Evolutionary conservation across 2,113 vertebrate species (phyloP), one percentile per base, ranked within the genome.

Genomic region (Physeter macrocephalus): DNA sequence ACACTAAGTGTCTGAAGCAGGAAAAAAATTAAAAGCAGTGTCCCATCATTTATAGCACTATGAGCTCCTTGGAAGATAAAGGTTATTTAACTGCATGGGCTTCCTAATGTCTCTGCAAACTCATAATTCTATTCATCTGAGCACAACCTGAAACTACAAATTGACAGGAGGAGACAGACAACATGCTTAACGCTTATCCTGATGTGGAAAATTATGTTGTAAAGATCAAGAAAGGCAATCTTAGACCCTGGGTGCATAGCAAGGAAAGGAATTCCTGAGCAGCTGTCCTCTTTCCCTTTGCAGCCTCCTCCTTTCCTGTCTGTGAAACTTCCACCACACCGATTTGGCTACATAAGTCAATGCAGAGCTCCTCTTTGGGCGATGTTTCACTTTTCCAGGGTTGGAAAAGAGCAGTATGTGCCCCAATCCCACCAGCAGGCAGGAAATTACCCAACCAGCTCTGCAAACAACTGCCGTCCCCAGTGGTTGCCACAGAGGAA

Each of bases 11-110:
- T 78, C 67, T 64, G 67, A 85, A 75, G 41, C 17, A 27, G 27
- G 2, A 0, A 2, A 10, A 31, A 15, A 18, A n/a, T 41, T 9
- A 67, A 69, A 31, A 54, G 34, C 43, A 49, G 43, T 18, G 12
- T 34, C 31, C 52, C 59, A 36, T 93, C 57, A 57, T 94, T 69
- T 93, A 67, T 95, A 88, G 85, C 74, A 43, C 31, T 34, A 34
- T 72, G 72, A 93, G 93, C 43, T 89, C 57, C 52, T 62, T 64
- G 74, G 77, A 90, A 93, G 92, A 92, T 87, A 92, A 95, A 96
- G 59, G 46, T 95, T 95, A 94, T 93, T 94, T 94, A 87, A 96
- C 90, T 86, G 62, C 67, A 67, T 64, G 88, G 52, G 27, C 62
- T 88, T 96, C 90, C 90, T 95, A 84, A 74, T 81, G 75, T 62